Base-by-base conservation (phyloP, 92 coral and sea anemone genomes). In the Palythoa heliodiscus region DNA sequence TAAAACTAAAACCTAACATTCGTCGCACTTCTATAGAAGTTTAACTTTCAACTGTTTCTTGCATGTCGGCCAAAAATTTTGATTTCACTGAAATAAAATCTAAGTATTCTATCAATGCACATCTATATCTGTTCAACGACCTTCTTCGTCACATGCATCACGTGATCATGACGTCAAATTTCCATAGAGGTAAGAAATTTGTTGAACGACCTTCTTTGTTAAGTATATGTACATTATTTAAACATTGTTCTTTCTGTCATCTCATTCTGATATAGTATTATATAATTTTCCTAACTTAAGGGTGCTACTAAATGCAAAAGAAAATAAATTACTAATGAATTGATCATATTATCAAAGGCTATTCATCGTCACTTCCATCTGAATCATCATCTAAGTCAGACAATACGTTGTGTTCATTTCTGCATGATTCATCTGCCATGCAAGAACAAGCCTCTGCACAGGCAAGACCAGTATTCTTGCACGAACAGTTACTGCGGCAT, bases 391-490 rank as follows among this genome's bases (percentile, higher is more conserved):
- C 39, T 24, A 25, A 69, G 73, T 69, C 43, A 37, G 19, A 37
- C 73, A 69, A 24, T 37, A 69, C 48, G 47, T 37, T 69, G 17
- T 69, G 17, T 10, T 11, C 47, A 37, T 69, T 69, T 69, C 47
- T 69, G 73, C 73, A 69, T 24, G 47, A 8, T 24, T 69, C 73
- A 25, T 69, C 73, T 10, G 73, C 48, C 73, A 69, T 69, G 1
- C 47, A 69, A 23, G 47, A 69, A 37, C 73, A 69, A 8, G 73
- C 47, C 14, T 69, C 73, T 24, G 48, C 0, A 69, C 73, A 69
- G 16, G 47, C 39, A 24, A 69, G 39, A 24, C 73, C 73, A 69
- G 40, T 69, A 37, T 69, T 69, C 40, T 37, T 24, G 73, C 73
- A 70, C 48, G 73, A 70, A 38, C 73, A 70, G 47, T 29, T 70